Conservation (phyloP, 1,140 invertebrate species). For the Scaptodrosophila lebanonensis region DNA sequence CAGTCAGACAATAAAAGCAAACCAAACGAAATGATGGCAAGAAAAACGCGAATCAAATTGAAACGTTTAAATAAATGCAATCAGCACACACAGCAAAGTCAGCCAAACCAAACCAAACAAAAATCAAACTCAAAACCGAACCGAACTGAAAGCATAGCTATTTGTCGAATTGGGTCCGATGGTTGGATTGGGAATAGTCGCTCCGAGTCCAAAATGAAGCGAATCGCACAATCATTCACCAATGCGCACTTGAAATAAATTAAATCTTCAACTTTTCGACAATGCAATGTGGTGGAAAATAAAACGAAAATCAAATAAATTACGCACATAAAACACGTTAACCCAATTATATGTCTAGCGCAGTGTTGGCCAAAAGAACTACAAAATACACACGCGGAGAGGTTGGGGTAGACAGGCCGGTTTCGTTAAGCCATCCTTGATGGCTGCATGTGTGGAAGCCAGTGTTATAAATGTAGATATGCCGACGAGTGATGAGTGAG, state of each 20-base stretch:
- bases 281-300: conserved; percentile 26
- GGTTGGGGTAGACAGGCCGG: neutral
- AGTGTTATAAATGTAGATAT: no score
- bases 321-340: conserved; percentile 42
- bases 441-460: no score
- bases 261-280: conserved; percentile 64
- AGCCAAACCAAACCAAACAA: conserved; percentile 17
- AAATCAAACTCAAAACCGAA: no score
- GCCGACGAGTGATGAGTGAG: conserved; percentile 4
- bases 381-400: conserved; percentile 3
- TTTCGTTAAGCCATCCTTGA: conserved; percentile 6
- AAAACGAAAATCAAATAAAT: conserved; percentile 34
- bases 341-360: conserved; percentile 40
- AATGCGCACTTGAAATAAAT: conserved; percentile 66
- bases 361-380: no score
- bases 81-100: conserved; percentile 45
- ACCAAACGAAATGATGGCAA: conserved; percentile 18
- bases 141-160: conserved; percentile 30
- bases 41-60: conserved; percentile 52
- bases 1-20: conserved; percentile 1
- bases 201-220: neutral
- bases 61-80: conserved; percentile 68
- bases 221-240: no score
- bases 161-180: conserved; percentile 35
- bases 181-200: conserved; percentile 12